A percentile compares a stretch with the other conserved stretches of the same genome.
Evolutionary conservation across 2,888 invertebrate genomes (phyloP).

Genomic region (Halocaridina rubra): DNA sequence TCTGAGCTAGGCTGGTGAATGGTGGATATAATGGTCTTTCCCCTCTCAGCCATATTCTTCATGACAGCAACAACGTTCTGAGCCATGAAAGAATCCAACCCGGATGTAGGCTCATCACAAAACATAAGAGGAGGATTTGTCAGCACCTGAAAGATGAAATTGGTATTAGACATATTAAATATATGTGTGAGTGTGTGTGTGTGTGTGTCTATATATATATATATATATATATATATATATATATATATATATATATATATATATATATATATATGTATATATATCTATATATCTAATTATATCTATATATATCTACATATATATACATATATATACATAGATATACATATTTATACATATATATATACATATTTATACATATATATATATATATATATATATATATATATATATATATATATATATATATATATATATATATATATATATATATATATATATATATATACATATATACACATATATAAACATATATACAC

Average conservation of each 20-base stretch:
- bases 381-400: neutral
- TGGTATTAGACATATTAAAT: neutral
- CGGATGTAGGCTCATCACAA: slow-evolving; percentile 97
- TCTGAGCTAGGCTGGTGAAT: slow-evolving; percentile 97
- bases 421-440: neutral
- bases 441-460: neutral
- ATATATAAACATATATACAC: neutral
- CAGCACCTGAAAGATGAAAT: slow-evolving; percentile 75
- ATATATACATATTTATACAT: neutral
- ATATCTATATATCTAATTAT: too few relatives aligned
- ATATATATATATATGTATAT: neutral
- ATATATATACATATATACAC: slow-evolving; percentile 1
- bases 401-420: neutral
- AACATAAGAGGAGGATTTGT: slow-evolving; percentile 95
- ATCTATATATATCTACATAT: neutral
- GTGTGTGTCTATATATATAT: neutral
- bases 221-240: neutral
- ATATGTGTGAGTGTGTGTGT: neutral
- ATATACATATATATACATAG: neutral
- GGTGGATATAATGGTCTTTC: slow-evolving; percentile 91
- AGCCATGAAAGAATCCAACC: slow-evolving; percentile 96
- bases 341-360: neutral
- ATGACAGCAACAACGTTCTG: slow-evolving; percentile 88
- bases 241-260: slow-evolving; percentile 7
- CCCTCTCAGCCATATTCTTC: slow-evolving; percentile 73